phyloP scores from a whole-genome alignment of 2,888 invertebrate genomes.

The Cheilosia soror region DNA sequence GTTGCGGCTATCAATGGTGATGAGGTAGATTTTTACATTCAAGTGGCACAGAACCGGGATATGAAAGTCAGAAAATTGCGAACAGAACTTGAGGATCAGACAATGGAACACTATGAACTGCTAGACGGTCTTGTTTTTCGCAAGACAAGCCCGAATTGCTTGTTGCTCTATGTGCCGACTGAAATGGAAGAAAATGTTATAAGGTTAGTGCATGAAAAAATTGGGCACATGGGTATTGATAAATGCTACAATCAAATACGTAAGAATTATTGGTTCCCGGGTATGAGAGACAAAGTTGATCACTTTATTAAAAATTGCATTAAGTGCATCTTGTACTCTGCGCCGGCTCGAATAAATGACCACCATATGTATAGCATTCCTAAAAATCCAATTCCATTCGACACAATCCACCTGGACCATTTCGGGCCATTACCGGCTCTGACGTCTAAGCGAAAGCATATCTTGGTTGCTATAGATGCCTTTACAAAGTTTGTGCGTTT shows the following conservation, averaged over 20 bases:
- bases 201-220: constrained; percentile 7
- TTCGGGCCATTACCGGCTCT: no score
- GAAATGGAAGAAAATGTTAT: constrained; percentile 17
- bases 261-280: no score
- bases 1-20: neutral
- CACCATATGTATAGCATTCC: no score
- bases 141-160: neutral
- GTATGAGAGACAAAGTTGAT: no score
- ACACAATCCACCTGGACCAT: no score
- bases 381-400: no score
- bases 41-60: constrained; percentile 9
- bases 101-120: neutral
- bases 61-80: neutral
- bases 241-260: neutral
- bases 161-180: constrained; percentile 6
- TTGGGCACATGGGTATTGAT: neutral
- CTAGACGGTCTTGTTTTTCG: constrained; percentile 15
- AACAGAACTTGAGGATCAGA: neutral
- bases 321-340: no score
- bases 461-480: constrained; percentile 28
- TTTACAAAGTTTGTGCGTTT: constrained; percentile 31
- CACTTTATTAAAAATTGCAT: no score
- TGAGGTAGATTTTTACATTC: constrained; percentile 9
- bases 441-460: neutral
- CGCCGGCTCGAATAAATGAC: no score